Conservation (phyloP, 2,797 vertebrate species). For the Malacoraja senta region DNA sequence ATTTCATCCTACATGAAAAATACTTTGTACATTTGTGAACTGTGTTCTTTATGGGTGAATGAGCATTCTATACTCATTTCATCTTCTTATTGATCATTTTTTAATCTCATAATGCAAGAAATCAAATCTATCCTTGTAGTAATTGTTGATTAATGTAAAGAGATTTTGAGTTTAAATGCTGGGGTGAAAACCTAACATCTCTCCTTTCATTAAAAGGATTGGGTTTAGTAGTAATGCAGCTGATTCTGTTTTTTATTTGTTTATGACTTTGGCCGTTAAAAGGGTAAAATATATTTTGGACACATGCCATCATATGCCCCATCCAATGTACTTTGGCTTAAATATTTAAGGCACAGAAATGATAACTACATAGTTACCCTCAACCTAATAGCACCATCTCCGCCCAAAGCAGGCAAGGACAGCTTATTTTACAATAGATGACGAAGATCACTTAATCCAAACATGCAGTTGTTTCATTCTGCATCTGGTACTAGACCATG, state of each 20-base stretch:
- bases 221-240: background rate
- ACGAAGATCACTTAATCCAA: background rate
- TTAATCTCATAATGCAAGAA: background rate
- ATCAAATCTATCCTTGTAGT: background rate
- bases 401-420: background rate
- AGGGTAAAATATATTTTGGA: background rate
- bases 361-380: background rate
- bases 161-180: background rate
- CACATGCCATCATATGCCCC: background rate
- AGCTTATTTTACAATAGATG: background rate
- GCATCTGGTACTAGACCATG: background rate
- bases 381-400: background rate
- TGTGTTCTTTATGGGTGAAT: background rate
- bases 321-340: background rate
- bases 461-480: too few relatives aligned
- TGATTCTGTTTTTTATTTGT: background rate
- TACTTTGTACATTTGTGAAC: background rate
- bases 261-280: background rate
- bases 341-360: background rate
- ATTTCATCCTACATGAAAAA: background rate
- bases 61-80: background rate
- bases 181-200: background rate
- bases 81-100: background rate
- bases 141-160: background rate
- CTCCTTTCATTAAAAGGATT: slow-evolving; percentile 5